Conservation (phyloP, 1,140 invertebrate genomes). For the Bombus cullumanus region DNA sequence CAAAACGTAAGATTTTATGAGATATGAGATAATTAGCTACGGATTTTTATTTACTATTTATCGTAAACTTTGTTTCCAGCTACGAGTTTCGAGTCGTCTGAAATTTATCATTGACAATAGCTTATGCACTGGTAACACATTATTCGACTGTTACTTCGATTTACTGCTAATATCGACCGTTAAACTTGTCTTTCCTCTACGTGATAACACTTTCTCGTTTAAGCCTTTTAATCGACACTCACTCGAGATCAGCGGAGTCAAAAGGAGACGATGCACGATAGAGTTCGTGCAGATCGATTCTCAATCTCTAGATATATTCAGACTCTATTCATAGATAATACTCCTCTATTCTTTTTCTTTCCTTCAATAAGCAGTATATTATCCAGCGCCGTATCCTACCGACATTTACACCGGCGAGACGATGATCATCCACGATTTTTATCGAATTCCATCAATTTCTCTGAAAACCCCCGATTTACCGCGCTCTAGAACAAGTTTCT, state of each 20-base stretch:
- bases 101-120: background rate
- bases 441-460: background rate
- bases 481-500: background rate
- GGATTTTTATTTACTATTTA: background rate
- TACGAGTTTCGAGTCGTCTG: background rate
- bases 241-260: background rate
- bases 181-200: background rate
- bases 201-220: background rate
- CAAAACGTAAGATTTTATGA: too few species aligned
- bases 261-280: background rate
- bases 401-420: background rate
- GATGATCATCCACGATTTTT: constrained; percentile 34
- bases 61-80: too few species aligned
- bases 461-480: background rate
- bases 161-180: background rate
- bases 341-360: constrained; percentile 15
- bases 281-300: background rate
- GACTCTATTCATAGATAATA: background rate
- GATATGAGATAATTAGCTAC: background rate
- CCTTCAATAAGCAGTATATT: constrained; percentile 41
- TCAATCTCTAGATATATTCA: too few species aligned
- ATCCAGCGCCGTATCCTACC: background rate
- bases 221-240: constrained; percentile 8
- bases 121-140: background rate
- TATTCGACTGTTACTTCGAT: background rate